Base-by-base conservation (phyloP, 1,140 invertebrate species). In the Carcinoscorpius rotundicauda region DNA sequence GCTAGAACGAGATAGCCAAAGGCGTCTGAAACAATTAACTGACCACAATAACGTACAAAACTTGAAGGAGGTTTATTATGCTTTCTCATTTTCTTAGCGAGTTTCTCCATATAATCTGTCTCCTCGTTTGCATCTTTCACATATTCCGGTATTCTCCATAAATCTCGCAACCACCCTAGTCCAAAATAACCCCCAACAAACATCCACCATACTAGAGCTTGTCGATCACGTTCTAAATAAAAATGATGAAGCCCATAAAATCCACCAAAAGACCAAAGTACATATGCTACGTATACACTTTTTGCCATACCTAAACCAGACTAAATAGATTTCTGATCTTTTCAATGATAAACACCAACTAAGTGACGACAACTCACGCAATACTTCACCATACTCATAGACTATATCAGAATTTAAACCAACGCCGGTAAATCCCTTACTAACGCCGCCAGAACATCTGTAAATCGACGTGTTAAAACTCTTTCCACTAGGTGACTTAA, bases 181-280 rank as follows among this genome's bases (percentile, higher is more conserved):
- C 90, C 89, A 71, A 87, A 81, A 72, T 90, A 91, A 4, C 92
- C 93, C 10, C 91, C 93, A 6, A 91, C 77, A 3, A 89, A 90
- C 60, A 84, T 85, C 81, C 87, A 88, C 83, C 88, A 93, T 0
- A 94, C 78, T 73, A 97, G 89, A 0, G 88, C 93, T 72, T 98
- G 93, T n/a, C 84, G 81, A 75, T 96, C 91, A 64, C 93, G 78
- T 58, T 84, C 82, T 58, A 97, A 78, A 75, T 97, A 97, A 72
- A 96, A 83, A 75, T 96, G 91, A 78, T 98, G 94, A 3, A 91
- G 76, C 1, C 93, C 93, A 69, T 91, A 86, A 70, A 89, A 78
- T 6, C 93, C 93, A 52, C 90, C 89, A 67, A 92, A 81, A 0
- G 93, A 72, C 93, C 93, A 96, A 11, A 89, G 78, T 11, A 95